Evolutionary conservation across 2,888 invertebrate species (phyloP).

Genomic region (Eupithecia inturbata): DNA sequence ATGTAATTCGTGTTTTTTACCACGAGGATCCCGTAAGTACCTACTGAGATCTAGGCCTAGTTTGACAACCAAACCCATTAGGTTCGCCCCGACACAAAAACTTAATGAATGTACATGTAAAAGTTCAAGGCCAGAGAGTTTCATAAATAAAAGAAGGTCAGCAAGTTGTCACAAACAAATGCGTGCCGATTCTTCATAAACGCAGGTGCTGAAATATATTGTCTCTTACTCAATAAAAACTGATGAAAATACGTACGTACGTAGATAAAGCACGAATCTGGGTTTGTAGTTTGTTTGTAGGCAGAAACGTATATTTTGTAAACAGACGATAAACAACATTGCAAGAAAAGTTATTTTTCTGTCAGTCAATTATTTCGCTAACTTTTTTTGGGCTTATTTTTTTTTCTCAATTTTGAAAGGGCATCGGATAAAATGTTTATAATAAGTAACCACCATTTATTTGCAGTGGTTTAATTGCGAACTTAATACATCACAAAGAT

Average conservation of each 20-base stretch:
- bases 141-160: neutral
- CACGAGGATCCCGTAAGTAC: no score
- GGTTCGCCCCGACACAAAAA: no score
- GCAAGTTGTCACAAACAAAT: neutral
- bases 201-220: neutral
- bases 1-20: no score
- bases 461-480: neutral
- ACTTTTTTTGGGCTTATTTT: neutral
- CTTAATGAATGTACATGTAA: no score
- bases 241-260: neutral
- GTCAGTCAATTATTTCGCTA: neutral
- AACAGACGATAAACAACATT: neutral
- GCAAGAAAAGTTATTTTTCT: neutral
- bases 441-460: neutral
- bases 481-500: neutral
- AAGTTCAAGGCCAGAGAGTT: neutral
- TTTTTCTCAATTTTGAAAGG: neutral
- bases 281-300: slow-evolving; percentile 1
- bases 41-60: no score
- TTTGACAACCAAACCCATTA: no score
- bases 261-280: slow-evolving; percentile 5
- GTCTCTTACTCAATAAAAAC: neutral
- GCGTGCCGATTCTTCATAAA: neutral
- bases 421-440: neutral
- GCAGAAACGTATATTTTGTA: neutral